Evolutionary conservation across 35 echinoderm and acorn worm genomes (phyloP).

Genomic region (Lytechinus pictus): DNA sequence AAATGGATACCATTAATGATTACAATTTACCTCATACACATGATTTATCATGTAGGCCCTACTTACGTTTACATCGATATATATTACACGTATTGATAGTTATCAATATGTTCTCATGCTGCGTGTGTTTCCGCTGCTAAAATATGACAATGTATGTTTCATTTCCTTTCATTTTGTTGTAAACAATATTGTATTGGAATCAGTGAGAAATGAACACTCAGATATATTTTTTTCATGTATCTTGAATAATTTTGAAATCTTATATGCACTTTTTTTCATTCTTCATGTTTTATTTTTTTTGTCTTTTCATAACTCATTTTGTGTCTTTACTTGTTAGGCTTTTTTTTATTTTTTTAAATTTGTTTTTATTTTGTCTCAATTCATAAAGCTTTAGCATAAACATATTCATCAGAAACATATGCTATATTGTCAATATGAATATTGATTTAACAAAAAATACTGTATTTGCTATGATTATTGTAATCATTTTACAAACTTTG

Average conservation of each 20-base stretch:
- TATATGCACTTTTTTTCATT: neutral
- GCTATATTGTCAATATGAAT: neutral
- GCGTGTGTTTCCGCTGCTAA: neutral
- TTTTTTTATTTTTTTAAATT: neutral
- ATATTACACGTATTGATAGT: too few relatives aligned
- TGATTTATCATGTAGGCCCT: too few relatives aligned
- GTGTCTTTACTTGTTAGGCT: neutral
- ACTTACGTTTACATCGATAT: too few relatives aligned
- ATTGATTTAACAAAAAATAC: neutral
- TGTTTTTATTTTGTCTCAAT: neutral
- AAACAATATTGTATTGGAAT: neutral
- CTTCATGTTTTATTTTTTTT: too few relatives aligned
- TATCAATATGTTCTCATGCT: too few relatives aligned
- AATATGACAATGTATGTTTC: neutral
- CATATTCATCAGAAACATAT: neutral
- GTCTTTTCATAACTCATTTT: neutral
- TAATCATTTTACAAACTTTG: neutral
- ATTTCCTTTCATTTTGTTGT: neutral
- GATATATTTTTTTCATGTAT: neutral
- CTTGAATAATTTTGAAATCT: neutral
- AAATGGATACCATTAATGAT: too few relatives aligned
- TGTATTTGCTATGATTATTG: neutral
- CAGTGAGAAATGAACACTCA: neutral
- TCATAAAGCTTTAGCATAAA: neutral
- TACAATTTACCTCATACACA: too few relatives aligned